Base-by-base conservation (phyloP, 2,113 vertebrate genomes). In the Otus sunia region DNA sequence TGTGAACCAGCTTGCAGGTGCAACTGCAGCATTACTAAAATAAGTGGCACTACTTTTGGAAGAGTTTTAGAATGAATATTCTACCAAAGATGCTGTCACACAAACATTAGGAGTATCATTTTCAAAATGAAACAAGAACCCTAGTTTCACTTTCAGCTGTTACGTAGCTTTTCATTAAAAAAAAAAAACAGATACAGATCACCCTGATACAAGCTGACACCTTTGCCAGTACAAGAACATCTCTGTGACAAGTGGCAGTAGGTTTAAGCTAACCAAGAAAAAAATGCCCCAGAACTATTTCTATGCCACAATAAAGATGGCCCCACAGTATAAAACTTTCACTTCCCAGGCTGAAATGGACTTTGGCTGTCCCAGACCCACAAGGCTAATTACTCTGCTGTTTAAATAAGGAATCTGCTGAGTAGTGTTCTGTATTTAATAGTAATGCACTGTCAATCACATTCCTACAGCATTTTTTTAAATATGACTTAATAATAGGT, bases 331-430 rank as follows among this genome's bases (percentile, higher is more conserved):
- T 2, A 83, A 71, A 86, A 45, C 67, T 66, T 90, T 5, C n/a
- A 58, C 39, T 67, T 62, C 50, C 29, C 20, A 82, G 73, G 36
- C 23, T 74, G 47, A 90, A 87, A 90, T 9, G 36, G 34, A 86
- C 66, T 62, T 68, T 30, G 71, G 58, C 87, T 67, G 23, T 82
- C 49, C 60, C 66, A 86, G 43, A 71, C 25, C 36, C 52, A 72
- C 39, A 93, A 36, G 36, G 18, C 53, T 75, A 47, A 47, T 47
- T 64, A 87, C 79, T 91, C 37, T 73, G 59, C 68, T 64, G 53
- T 68, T 88, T 82, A 90, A 95, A 87, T 26, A 85, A 75, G 45
- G 43, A 91, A 94, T 95, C 87, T 96, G 92, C 90, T 96, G 93
- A 96, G 77, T 56, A 79, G 73, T 39, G 49, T 56, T 93, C 75